phyloP scores from a whole-genome alignment of 1,140 invertebrate species.

The Aphelenchoides avenae region DNA sequence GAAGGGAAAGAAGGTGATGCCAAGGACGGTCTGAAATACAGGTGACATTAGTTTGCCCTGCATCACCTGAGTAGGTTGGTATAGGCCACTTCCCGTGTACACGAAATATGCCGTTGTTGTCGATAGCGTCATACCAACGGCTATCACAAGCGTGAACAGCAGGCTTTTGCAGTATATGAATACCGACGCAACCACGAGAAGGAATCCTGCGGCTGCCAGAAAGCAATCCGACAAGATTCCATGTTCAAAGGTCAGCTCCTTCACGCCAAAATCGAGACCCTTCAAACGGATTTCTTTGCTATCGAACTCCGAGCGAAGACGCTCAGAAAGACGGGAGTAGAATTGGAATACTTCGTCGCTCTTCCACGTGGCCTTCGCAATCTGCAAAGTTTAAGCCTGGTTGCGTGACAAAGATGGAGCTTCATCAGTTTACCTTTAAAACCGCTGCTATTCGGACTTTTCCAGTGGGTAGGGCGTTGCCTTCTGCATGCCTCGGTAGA shows the following conservation, averaged over 20 bases:
- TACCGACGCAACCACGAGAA: slow-evolving; percentile 58
- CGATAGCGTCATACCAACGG: slow-evolving; percentile 61
- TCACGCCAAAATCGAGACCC: slow-evolving; percentile 60
- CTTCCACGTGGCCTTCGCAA: slow-evolving; percentile 1
- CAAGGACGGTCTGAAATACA: slow-evolving; percentile 56
- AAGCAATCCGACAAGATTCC: slow-evolving; percentile 59
- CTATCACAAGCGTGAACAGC: slow-evolving; percentile 61
- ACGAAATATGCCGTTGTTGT: slow-evolving; percentile 61
- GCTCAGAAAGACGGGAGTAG: slow-evolving; percentile 5
- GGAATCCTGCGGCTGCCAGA: slow-evolving; percentile 56
- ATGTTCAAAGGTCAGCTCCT: slow-evolving; percentile 59
- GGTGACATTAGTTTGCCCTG: background rate
- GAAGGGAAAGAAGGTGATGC: slow-evolving; percentile 63
- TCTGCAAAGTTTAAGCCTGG: background rate
- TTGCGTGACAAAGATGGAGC: slow-evolving; percentile 15
- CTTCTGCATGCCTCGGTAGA: slow-evolving; percentile 50
- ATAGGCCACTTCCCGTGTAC: slow-evolving; percentile 58
- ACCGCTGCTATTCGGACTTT: slow-evolving; percentile 19
- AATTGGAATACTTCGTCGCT: background rate
- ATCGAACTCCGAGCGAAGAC: slow-evolving; percentile 1
- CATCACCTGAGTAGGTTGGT: too few species aligned
- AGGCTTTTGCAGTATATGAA: slow-evolving; percentile 61
- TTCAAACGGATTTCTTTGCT: slow-evolving; percentile 44
- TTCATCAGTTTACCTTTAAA: background rate
- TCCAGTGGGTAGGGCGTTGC: slow-evolving; percentile 37